A percentile compares a stretch with the other conserved stretches of the same genome.
Conservation (phyloP, 2,888 invertebrate genomes). For the Chorisops tibialis region DNA sequence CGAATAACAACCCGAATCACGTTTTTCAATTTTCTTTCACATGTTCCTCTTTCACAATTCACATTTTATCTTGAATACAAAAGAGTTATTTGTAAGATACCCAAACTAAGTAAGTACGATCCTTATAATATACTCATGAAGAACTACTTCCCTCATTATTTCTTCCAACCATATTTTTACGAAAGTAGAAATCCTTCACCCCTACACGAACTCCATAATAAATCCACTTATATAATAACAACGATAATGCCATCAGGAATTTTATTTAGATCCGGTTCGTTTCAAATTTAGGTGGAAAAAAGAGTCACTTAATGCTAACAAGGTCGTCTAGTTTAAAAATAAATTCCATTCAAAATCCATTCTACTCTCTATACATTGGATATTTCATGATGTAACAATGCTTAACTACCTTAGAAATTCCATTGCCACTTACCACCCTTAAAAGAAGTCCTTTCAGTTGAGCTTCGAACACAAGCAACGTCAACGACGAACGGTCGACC, state of each 20-base stretch:
- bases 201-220: too few species aligned
- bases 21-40: too few species aligned
- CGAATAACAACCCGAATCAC: too few species aligned
- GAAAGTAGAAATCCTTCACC: too few species aligned
- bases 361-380: background rate
- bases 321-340: conserved; percentile 12
- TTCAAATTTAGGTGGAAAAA: background rate
- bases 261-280: background rate
- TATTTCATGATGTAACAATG: conserved; percentile 20
- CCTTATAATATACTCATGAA: too few species aligned
- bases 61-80: too few species aligned
- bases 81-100: too few species aligned
- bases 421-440: conserved; percentile 17
- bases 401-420: conserved; percentile 12
- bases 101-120: too few species aligned
- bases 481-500: conserved; percentile 14
- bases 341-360: conserved; percentile 5
- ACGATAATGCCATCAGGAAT: background rate
- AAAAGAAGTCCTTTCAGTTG: background rate
- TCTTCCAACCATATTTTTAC: too few species aligned
- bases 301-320: background rate
- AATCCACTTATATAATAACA: background rate
- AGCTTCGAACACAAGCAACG: background rate
- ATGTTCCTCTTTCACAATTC: too few species aligned
- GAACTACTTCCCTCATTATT: too few species aligned